Base-by-base conservation (phyloP, 2,797 vertebrate species). In the Pangasius krempfi region DNA sequence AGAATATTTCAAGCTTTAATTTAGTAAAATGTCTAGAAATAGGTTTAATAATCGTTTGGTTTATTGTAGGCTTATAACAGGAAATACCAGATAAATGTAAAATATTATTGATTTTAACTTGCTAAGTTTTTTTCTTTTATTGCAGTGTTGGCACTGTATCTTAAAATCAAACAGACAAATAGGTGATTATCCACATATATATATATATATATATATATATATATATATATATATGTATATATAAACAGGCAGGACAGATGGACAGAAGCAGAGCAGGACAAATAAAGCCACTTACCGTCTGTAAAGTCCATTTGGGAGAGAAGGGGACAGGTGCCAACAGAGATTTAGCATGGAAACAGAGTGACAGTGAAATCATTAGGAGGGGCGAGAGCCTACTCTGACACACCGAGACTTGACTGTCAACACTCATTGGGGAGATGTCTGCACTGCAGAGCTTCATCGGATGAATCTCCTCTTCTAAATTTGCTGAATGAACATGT, bases 221-320 rank as follows among this genome's bases (percentile, higher is more conserved):
- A 75, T 66, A 40, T 72, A 75, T 66, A 40, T 72, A 75, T 66
- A 40, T 72, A 75, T n/a, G n/a, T 70, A 64, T 66, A 64, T 66
- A 40, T 72, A 75, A 85, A 89, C 52, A 80, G 54, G 89, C 62
- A 30, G 50, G 86, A 90, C 85, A 88, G 83, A 90, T 33, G 72
- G 81, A 81, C 85, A 85, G 68, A 89, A 84, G 87, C 88, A 87
- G 92, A 88, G 81, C 92, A 87, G 89, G 88, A 95, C 94, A 93
- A 94, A 94, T 92, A 94, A 95, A 96, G 96, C 95, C 93, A 96
- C 96, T 97, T 96, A 97, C 96, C 95, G 94, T 96, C 96, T 97
- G 91, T 68, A 92, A 90, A 86, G 93, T 93, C 91, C 95, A 89
- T 91, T 91, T 93, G 93, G 93, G 91, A 94, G 92, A 95, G 94